Evolutionary conservation across 2,888 invertebrate species (phyloP).

Genomic region (Artemia sp.): DNA sequence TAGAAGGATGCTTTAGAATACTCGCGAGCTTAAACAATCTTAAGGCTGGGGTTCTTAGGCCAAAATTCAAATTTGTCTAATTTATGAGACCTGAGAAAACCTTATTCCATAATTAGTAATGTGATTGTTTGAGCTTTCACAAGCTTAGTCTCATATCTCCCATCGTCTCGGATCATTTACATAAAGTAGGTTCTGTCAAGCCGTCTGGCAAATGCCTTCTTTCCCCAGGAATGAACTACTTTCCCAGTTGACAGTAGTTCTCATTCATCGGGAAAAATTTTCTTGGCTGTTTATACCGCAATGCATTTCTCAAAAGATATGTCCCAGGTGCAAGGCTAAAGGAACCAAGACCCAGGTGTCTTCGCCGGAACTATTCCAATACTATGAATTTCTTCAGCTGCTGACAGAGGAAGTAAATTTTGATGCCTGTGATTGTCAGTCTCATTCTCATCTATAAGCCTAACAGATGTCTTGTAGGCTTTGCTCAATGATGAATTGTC

Average conservation of each 20-base stretch:
- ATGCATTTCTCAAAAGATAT: constrained; percentile 12
- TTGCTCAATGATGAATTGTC: not conserved
- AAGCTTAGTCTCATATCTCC: too few relatives aligned
- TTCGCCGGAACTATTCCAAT: constrained; percentile 14
- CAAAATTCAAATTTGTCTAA: too few relatives aligned
- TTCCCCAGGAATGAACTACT: too few relatives aligned
- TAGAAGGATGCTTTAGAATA: too few relatives aligned
- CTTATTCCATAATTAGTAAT: too few relatives aligned
- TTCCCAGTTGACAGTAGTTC: constrained; percentile 11
- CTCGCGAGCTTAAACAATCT: too few relatives aligned
- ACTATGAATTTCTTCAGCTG: constrained; percentile 10
- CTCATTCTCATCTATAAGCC: not conserved
- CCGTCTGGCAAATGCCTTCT: too few relatives aligned
- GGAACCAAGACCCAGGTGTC: not conserved
- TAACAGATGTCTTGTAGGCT: constrained; percentile 7
- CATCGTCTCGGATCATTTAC: too few relatives aligned
- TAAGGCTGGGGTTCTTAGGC: too few relatives aligned
- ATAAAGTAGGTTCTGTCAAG: too few relatives aligned
- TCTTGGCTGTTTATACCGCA: constrained; percentile 14
- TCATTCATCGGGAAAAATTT: not conserved
- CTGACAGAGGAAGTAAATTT: constrained; percentile 14
- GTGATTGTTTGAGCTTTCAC: too few relatives aligned
- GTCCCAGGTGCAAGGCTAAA: constrained; percentile 12
- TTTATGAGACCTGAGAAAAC: too few relatives aligned
- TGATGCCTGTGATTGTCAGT: constrained; percentile 14